Evolutionary conservation across 2,113 vertebrate species (phyloP), one percentile per base, ranked within the genome.

Genomic region (Sphaerodactylus townsendi): DNA sequence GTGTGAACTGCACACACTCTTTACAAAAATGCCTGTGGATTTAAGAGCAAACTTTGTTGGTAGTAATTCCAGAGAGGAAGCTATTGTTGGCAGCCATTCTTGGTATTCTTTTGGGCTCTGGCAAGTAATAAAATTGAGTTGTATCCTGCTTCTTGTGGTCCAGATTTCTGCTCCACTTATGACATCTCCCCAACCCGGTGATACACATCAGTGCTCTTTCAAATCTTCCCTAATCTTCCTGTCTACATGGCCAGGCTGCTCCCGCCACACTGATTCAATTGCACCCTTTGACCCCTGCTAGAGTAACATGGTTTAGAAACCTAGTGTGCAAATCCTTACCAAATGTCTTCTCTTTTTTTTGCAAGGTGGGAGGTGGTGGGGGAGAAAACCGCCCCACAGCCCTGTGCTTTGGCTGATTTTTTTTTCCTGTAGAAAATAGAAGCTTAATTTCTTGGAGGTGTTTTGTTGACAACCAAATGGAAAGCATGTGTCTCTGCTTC

Each of bases 381-480:
- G 65, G 28, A 48, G 17, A 46, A 39, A 48, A 25, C 46, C 11
- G 33, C 35, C 35, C 6, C 15, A 5, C 39, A 23, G 8, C 11
- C 10, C 56, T 25, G 17, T 76, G 74, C 66, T 50, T 46, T 69
- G 71, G 50, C 83, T 48, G 76, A 64, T 79, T 85, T 76, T 93
- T 94, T 94, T 76, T 93, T 94, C 94, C 90, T 87, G 78, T 91
- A 93, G 92, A 95, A 96, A 96, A 96, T 82, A 92, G 76, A 91
- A 92, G 91, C 92, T 96, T 95, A 95, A 97, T 96, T 96, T 96
- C 92, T 95, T 94, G 92, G 95, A 96, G 96, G 95, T 96, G 95
- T 95, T 96, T 95, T 96, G 95, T 95, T 96, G 95, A 96, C 95
- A 95, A 94, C 94, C 95, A 97, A 95, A 96, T 95, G 95, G 92